Base-by-base conservation (phyloP, 37 sponge, comb jelly and placozoan species). In the Ianthella basta region DNA sequence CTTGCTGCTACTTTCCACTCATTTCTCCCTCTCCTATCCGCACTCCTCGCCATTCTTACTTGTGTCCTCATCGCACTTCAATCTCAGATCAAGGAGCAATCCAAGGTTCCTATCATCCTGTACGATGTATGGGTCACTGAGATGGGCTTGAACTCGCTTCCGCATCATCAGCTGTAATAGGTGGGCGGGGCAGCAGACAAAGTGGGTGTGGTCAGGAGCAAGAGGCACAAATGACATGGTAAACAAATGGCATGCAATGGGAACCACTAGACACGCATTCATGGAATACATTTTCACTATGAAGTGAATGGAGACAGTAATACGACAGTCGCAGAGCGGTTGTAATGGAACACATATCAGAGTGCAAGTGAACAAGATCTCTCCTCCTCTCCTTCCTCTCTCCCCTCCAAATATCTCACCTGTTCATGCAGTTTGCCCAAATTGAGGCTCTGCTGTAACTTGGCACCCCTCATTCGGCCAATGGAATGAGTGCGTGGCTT, bases 11-110 rank as follows among this genome's bases (percentile, higher is more conserved):
- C 32, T 34, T 34, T 15, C 73, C 21, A 57, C 89, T 70, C 33
- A 86, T 87, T 69, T 91, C 72, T 90, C 35, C 86, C 91, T 50
- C 77, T 86, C 69, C 81, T 90, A n/a, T 90, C 91, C 33, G 87
- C 84, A 66, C 86, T 80, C 83, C 35, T 90, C 91, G n/a, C n/a
- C n/a, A n/a, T n/a, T 16, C 78, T 25, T 10, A 75, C 78, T 75
- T 41, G 78, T 75, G 78, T 75, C 78, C 40, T 75, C 78, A 50
- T 75, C 78, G 40, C 78, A 75, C 40, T 50, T 75, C 53, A 75
- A 23, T 41, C 78, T 39, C 0, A 75, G 44, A 12, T 75, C 78
- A 12, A 40, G 24, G n/a, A 75, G 44, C 0, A 75, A 25, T 1
- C 54, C 78, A 50, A 75, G 78, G 53, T 75, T 75, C 78, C 54